phyloP scores from a whole-genome alignment of 1,140 invertebrate species.

The Trichonephila clavipes region DNA sequence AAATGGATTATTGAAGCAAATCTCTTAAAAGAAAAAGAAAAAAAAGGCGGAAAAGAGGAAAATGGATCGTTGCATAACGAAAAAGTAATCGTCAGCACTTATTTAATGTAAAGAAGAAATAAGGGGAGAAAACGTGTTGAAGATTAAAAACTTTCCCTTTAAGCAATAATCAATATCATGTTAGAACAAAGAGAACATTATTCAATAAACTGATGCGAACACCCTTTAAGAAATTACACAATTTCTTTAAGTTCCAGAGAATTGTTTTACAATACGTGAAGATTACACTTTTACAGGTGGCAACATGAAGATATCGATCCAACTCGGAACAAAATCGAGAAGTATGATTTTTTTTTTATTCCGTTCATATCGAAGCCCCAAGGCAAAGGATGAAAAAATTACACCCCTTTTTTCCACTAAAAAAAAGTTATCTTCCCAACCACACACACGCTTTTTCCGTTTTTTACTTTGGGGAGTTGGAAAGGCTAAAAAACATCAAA shows the following conservation, averaged over 20 bases:
- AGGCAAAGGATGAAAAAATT: background rate
- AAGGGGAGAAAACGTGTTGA: too few relatives aligned
- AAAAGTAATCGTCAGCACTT: background rate
- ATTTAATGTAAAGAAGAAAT: background rate
- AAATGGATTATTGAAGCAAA: background rate
- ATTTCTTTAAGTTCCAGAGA: background rate
- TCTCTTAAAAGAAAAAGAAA: background rate
- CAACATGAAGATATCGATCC: conserved; percentile 31
- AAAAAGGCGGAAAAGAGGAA: background rate
- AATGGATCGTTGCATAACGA: too few relatives aligned
- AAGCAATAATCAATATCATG: background rate
- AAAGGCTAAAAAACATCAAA: conserved; percentile 37
- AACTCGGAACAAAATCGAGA: conserved; percentile 21
- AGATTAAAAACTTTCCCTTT: background rate
- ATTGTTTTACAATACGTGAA: conserved; percentile 27
- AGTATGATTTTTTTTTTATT: conserved; percentile 41
- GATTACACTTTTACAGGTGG: background rate
- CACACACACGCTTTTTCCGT: conserved; percentile 26
- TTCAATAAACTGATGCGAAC: conserved; percentile 33
- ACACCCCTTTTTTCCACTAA: background rate
- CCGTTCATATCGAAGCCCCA: conserved; percentile 32
- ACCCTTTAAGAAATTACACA: conserved; percentile 45
- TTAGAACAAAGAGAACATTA: conserved; percentile 25
- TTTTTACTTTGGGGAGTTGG: conserved; percentile 10
- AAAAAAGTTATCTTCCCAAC: background rate